Evolutionary conservation across 2,113 vertebrate species (phyloP).

Genomic region (Apaloderma vittatum): DNA sequence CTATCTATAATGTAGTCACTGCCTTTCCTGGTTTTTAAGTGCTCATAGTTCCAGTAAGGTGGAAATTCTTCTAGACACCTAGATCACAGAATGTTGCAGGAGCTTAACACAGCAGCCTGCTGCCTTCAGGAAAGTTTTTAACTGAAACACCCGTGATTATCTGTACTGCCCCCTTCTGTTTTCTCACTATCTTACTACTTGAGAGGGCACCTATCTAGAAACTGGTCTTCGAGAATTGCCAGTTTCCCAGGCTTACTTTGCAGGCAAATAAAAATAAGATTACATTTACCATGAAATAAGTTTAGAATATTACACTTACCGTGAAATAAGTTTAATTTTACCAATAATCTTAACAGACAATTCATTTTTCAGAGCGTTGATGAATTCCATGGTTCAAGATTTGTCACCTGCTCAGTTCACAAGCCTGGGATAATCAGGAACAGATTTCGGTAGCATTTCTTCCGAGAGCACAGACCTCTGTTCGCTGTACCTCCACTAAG

Average conservation of each 20-base stretch:
- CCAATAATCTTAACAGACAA: background rate
- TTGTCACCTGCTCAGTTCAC: background rate
- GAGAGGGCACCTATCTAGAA: background rate
- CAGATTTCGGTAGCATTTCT: background rate
- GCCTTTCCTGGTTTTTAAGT: background rate
- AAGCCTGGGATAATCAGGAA: background rate
- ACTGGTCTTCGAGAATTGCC: background rate
- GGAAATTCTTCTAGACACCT: background rate
- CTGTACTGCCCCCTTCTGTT: background rate
- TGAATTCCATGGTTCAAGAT: background rate
- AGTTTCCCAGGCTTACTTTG: background rate
- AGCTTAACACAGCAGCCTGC: background rate
- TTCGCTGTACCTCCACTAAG: background rate
- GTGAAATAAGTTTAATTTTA: background rate
- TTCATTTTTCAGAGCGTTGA: background rate
- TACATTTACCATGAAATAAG: background rate
- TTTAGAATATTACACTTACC: background rate
- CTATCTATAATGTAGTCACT: accelerated
- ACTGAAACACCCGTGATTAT: background rate
- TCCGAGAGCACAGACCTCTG: background rate
- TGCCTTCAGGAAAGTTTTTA: background rate
- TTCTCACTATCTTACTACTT: background rate
- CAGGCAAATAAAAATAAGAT: background rate
- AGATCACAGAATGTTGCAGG: background rate
- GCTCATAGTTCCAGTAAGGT: background rate